phyloP scores from a whole-genome alignment of 2,888 invertebrate genomes.

The Luffia ferchaultella region DNA sequence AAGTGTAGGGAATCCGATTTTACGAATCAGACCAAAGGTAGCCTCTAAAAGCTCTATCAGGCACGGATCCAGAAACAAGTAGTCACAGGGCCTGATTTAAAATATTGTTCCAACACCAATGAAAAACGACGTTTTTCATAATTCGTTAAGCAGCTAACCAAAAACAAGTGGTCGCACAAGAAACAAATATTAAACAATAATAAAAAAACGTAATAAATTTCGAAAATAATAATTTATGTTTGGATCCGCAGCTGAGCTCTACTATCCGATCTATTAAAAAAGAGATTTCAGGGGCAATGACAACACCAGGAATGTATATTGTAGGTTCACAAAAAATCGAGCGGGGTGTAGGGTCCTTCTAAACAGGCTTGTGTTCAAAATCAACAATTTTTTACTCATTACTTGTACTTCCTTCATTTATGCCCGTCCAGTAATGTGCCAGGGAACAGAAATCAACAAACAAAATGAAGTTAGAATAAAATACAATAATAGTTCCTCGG shows the following conservation, averaged over 20 bases:
- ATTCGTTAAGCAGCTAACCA: too few species aligned
- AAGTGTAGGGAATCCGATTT: too few species aligned
- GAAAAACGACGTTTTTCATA: too few species aligned
- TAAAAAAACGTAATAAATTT: neutral
- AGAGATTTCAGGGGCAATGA: constrained; percentile 25
- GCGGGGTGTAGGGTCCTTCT: constrained; percentile 50
- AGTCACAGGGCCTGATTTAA: too few species aligned
- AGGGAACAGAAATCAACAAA: constrained; percentile 44
- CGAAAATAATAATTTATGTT: neutral
- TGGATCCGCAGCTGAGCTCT: too few species aligned
- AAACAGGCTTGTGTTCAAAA: constrained; percentile 60
- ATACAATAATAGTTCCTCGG: too few species aligned
- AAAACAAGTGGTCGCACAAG: too few species aligned
- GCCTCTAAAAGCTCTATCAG: too few species aligned
- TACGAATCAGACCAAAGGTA: too few species aligned
- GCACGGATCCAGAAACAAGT: too few species aligned
- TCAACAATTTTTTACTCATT: constrained; percentile 58
- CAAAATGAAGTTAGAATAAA: constrained; percentile 29
- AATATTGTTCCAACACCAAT: too few species aligned
- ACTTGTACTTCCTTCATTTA: constrained; percentile 61
- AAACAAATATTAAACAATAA: too few species aligned
- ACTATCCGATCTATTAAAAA: neutral
- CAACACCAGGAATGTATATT: constrained; percentile 37
- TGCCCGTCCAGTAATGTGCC: constrained; percentile 43
- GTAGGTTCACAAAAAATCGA: constrained; percentile 27